These are phyloP conservation scores for zebrafish (Danio rerio) DNA, from an alignment of 2,113 vertebrate genomes.

Conservation along the genomic window GRCz12tu NC_133195.1:27740501-27741000, in stretches of 20 bases:
- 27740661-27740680: conserved; percentile 68
- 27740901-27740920: conserved; percentile 58
- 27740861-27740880: conserved; percentile 62
- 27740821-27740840: conserved; percentile 82
- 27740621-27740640: conserved; percentile 57
- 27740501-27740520: too few species aligned
- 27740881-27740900: conserved; percentile 59
- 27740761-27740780: conserved; percentile 76
- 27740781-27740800: conserved; percentile 74
- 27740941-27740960: conserved; percentile 62
- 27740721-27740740: conserved; percentile 72
- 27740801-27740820: conserved; percentile 73
- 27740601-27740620: conserved; percentile 47
- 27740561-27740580: neutral
- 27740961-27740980: conserved; percentile 32
- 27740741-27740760: conserved; percentile 80
- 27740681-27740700: conserved; percentile 79
- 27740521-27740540: too few species aligned
- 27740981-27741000: conserved; percentile 32
- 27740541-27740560: neutral
- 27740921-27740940: conserved; percentile 58
- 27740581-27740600: conserved; percentile 28
- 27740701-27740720: conserved; percentile 74
- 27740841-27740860: conserved; percentile 67
- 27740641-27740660: conserved; percentile 67